These are phyloP conservation scores for Babylonia areolata DNA, from an alignment of 1,140 invertebrate species.

Conservation along the genomic window DNA sequence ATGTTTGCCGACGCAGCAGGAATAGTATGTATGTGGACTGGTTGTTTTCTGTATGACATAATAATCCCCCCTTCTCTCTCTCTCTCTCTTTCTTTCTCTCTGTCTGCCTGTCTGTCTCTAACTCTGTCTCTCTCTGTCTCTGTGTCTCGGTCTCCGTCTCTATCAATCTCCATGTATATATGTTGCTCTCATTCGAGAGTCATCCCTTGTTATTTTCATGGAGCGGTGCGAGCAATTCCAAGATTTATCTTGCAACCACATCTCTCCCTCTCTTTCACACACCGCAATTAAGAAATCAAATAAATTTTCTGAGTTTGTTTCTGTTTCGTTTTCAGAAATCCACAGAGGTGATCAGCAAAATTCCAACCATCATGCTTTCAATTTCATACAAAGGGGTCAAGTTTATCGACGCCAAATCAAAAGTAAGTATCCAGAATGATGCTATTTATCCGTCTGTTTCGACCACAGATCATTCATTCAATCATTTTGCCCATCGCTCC, in stretches of 20 bases:
- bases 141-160: slow-evolving; percentile 25
- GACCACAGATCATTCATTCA: no score
- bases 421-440: slow-evolving; percentile 80
- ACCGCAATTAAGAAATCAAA: no score
- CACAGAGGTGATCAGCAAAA: slow-evolving; percentile 80
- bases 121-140: slow-evolving; percentile 6
- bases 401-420: slow-evolving; percentile 89
- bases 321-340: slow-evolving; percentile 72
- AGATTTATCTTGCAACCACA: no score
- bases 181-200: slow-evolving; percentile 18
- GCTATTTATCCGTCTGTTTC: no score
- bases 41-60: no score
- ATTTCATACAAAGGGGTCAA: slow-evolving; percentile 94
- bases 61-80: slow-evolving; percentile 29
- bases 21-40: no score
- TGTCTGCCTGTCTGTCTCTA: not conserved
- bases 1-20: no score
- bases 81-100: slow-evolving; percentile 19
- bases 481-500: no score
- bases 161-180: not conserved
- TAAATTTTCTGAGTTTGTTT: no score
- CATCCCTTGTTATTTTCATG: no score
- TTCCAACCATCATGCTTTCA: slow-evolving; percentile 81
- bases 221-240: no score
- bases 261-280: not conserved